Evolutionary conservation across 2,113 vertebrate species (phyloP), one percentile per base, ranked within the genome.

Genomic region (Perccottus glenii): DNA sequence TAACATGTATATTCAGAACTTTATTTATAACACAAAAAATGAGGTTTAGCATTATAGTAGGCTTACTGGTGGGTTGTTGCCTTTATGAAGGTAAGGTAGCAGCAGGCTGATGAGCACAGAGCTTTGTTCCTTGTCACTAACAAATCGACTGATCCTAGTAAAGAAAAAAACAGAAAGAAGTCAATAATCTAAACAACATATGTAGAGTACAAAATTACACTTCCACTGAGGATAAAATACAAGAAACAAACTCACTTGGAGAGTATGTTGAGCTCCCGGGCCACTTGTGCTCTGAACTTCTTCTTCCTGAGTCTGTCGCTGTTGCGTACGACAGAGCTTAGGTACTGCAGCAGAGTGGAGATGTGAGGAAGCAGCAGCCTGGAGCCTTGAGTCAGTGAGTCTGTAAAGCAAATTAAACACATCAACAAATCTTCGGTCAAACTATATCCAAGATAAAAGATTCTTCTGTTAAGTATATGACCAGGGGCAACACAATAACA

Each of bases 251-350:
- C 96, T 92, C 89, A 98, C 98, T 95, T 98, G 64, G 97, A 99
- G 64, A 99, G 95, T 81, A 99, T 96, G 86, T 93, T 96, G 72
- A 99, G 96, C 70, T 99, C 96, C 80, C 95, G 98, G 83, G 94
- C 93, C 81, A 98, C 94, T 89, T 96, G 95, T 3, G 67, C 80
- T 55, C 92, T 92, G 40, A 94, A 95, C 71, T 94, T 96, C 75
- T 96, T 98, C 92, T 94, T 97, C 81, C 92, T 95, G 57, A 98
- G 88, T 67, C 95, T 91, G 53, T 95, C 95, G 0, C 89, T 66
- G 80, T 89, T 95, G 64, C 94, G 80, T 46, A 98, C 95, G 0
- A 93, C 90, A 64, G 87, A 88, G 78, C 94, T 95, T 81, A 98
- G 93, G 86, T 98, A 96, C 57, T 90, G 87, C 58, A 99, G 93